Percentiles rank a stretch among this genome's conserved stretches.
phyloP scores from a whole-genome alignment of 23 tunicate genomes.

The Halocynthia roretzi region DNA sequence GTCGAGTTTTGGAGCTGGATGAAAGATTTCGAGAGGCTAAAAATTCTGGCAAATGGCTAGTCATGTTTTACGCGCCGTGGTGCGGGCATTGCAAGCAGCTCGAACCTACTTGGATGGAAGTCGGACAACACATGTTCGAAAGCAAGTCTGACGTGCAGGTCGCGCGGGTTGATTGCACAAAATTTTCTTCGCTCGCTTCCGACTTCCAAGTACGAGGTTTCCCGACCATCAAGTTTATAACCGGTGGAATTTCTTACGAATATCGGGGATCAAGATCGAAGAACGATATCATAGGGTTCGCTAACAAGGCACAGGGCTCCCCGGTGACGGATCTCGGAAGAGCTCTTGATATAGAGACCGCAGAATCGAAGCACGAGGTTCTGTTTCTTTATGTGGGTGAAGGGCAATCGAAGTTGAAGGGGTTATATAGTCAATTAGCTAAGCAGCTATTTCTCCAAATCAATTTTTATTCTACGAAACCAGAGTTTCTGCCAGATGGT shows the following conservation, averaged over 20 bases:
- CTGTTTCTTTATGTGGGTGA: slow-evolving; percentile 65
- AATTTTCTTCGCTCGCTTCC: slow-evolving; percentile 44
- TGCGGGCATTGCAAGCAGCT: slow-evolving; percentile 90
- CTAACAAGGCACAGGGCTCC: slow-evolving; percentile 39
- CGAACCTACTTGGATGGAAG: slow-evolving; percentile 85
- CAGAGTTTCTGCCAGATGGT: slow-evolving; percentile 13
- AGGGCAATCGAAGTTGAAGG: slow-evolving; percentile 16
- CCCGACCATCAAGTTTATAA: slow-evolving; percentile 77
- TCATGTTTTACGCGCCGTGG: slow-evolving; percentile 98
- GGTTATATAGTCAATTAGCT: slow-evolving; percentile 38
- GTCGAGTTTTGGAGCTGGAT: slow-evolving; percentile 14
- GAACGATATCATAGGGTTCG: slow-evolving; percentile 50
- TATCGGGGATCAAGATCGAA: slow-evolving; percentile 65
- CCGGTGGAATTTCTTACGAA: slow-evolving; percentile 39
- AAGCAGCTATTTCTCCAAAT: slow-evolving; percentile 29
- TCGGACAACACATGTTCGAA: slow-evolving; percentile 37
- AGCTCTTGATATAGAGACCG: not conserved
- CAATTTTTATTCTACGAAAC: slow-evolving; percentile 26
- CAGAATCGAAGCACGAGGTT: slow-evolving; percentile 22
- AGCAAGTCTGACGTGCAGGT: slow-evolving; percentile 41
- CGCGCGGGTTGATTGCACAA: slow-evolving; percentile 75
- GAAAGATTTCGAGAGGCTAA: slow-evolving; percentile 47
- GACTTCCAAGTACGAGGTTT: slow-evolving; percentile 59
- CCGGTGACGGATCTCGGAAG: slow-evolving; percentile 10
- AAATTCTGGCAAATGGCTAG: slow-evolving; percentile 58